Base-by-base conservation (phyloP, 2,113 vertebrate species). In the Girardinichthys multiradiatus region DNA sequence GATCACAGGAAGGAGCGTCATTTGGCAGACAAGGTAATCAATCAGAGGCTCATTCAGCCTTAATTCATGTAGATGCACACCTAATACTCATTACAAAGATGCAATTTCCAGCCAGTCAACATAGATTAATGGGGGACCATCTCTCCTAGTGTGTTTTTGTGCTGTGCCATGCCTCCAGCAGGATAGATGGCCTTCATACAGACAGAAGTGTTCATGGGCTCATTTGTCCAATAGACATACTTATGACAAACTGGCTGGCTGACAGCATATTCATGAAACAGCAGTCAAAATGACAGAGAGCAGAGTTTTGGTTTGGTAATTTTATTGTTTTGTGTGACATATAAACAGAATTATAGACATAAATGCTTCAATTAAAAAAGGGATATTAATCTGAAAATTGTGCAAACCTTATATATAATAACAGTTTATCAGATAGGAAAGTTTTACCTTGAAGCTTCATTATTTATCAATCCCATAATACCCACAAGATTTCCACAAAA, bases 1-100 rank as follows among this genome's bases (percentile, higher is more conserved):
- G 92, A 92, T 92, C 91, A 88, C 48, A 64, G 70, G 84, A 88
- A 79, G 90, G 76, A 74, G 82, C 84, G 74, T 94, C 93, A 93
- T 95, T 95, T 94, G 87, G 87, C n/a, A 21, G 85, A 88, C 80
- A 81, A 79, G 88, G 93, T 90, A 83, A 94, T 95, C 93, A 91
- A 94, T 95, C 94, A 94, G 90, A 79, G 82, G 83, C 93, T 94
- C 93, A 93, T 95, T 94, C 92, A 89, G 92, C 91, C 94, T 95
- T 95, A 95, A 95, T 95, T 95, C 93, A 95, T 95, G 94, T 94
- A 94, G 94, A 94, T 94, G 93, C 94, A 93, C 91, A 94, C 92
- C 94, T 95, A 95, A 95, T 94, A 93, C 94, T 95, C 94, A 95
- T 95, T 95, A 95, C 91, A 95, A 93, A 95, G 93, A 95, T 92